Conservation (phyloP, 1,140 invertebrate species). For the Caenorhabditis inopinata region DNA sequence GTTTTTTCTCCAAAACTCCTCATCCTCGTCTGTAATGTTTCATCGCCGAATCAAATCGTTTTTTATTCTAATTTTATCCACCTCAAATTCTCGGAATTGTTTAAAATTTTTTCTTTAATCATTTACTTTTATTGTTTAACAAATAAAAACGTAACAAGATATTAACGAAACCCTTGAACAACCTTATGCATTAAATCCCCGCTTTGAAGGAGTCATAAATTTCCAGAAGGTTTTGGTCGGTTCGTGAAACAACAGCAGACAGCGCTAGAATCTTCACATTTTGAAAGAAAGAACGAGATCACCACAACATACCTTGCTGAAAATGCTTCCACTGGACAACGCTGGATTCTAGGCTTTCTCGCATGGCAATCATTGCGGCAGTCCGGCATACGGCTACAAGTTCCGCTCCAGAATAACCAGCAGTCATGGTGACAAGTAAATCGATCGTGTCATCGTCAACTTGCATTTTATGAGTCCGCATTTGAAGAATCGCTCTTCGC, state of each 20-base stretch:
- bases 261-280: conserved; percentile 69
- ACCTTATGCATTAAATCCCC: background rate
- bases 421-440: conserved; percentile 10
- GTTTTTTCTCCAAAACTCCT: no score
- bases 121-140: no score
- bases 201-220: conserved; percentile 73
- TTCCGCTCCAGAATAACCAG: conserved; percentile 83
- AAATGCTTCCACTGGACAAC: conserved; percentile 74
- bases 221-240: conserved; percentile 72
- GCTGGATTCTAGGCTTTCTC: conserved; percentile 73
- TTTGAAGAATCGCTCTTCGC: conserved; percentile 75
- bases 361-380: conserved; percentile 78
- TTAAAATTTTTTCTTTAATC: no score
- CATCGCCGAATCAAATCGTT: no score
- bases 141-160: background rate
- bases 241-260: conserved; percentile 74
- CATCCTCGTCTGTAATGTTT: background rate
- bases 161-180: no score
- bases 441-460: conserved; percentile 67
- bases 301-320: conserved; percentile 61
- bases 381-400: conserved; percentile 81
- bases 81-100: no score
- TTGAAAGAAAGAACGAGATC: no score
- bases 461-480: conserved; percentile 72
- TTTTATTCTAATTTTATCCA: no score